Base-by-base conservation (phyloP, 2,888 invertebrate genomes). In the Liodrosophila aerea region DNA sequence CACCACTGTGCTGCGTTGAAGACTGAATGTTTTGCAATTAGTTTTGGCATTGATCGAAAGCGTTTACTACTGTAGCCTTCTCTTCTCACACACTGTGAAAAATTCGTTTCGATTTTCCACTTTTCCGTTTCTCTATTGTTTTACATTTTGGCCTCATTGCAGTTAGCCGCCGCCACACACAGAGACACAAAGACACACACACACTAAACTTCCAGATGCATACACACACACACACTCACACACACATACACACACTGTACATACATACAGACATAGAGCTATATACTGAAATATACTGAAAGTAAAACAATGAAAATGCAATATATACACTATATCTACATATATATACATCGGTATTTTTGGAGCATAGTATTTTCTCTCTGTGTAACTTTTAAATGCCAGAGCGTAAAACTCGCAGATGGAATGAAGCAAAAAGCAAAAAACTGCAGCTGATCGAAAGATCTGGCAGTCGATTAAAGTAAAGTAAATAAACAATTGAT, bases 281-380 rank as follows among this genome's bases (percentile, higher is more conserved):
- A 54, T 30, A 46, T 11, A 46, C 22, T 31, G 12, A 53, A 27
- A 16, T 22, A 45, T 51, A n/a, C n/a, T 39, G 43, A 29, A 7
- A 30, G 15, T 34, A 9, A 36, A 9, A 16, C 4, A 15, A 16
- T 16, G 16, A 33, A n/a, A 15, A 16, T 9, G 9, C 15, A 15
- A 9, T 8, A 40, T 12, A 50, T 12, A 39, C 22, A 18, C 15
- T 31, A 61, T 33, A 46, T 7, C 11, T 22, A 50, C 16, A 58
- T 49, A 50, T 13, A 54, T 12, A 50, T 27, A 29, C 18, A 45
- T 54, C 58, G 85, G 70, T 85, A 83, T 82, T 83, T 78, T 78
- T 81, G 43, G 67, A 78, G 61, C 59, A 54, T 64, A 85, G 85
- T 76, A 80, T 76, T 76, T 22, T 22, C 22, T 75, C 59, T 64